These are phyloP conservation scores for Propithecus coquereli DNA, from an alignment of 2,113 vertebrate genomes.

Conservation along the genomic window DNA sequence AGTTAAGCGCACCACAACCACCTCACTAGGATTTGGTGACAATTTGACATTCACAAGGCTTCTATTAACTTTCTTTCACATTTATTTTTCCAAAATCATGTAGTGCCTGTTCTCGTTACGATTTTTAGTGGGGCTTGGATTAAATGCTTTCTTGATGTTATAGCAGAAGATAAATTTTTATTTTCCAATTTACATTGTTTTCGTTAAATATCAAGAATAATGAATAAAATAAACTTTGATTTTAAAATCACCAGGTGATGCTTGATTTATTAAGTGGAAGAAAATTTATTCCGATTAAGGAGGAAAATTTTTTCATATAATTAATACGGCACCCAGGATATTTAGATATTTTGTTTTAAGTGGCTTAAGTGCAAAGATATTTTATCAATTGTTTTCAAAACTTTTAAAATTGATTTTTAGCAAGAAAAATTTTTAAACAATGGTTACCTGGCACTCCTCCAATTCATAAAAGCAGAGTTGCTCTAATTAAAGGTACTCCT, in stretches of 20 bases:
- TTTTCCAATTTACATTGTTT: conserved; percentile 37
- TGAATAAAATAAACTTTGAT: conserved; percentile 57
- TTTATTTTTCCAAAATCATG: conserved; percentile 47
- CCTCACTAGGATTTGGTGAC: conserved; percentile 1
- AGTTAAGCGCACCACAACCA: not conserved
- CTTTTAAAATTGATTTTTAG: conserved; percentile 14
- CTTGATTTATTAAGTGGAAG: conserved; percentile 43
- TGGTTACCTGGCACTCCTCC: not conserved
- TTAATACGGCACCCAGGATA: not conserved
- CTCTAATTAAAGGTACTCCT: not conserved
- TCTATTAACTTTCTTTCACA: conserved; percentile 31
- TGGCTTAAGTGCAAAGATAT: conserved; percentile 6
- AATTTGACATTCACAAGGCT: not conserved
- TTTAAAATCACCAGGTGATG: conserved; percentile 44
- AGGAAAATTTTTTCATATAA: conserved; percentile 22
- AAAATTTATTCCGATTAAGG: conserved; percentile 22
- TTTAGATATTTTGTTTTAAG: conserved; percentile 22
- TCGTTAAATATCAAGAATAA: conserved; percentile 47
- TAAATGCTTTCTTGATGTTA: conserved; percentile 41
- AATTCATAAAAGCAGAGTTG: not conserved
- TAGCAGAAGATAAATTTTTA: conserved; percentile 23
- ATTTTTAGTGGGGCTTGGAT: conserved; percentile 16
- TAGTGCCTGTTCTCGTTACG: not conserved
- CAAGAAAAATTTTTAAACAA: not conserved
- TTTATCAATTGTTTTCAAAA: conserved; percentile 27